These are phyloP conservation scores for Lophius piscatorius DNA, from an alignment of 2,113 vertebrate species.

Conservation along the genomic window DNA sequence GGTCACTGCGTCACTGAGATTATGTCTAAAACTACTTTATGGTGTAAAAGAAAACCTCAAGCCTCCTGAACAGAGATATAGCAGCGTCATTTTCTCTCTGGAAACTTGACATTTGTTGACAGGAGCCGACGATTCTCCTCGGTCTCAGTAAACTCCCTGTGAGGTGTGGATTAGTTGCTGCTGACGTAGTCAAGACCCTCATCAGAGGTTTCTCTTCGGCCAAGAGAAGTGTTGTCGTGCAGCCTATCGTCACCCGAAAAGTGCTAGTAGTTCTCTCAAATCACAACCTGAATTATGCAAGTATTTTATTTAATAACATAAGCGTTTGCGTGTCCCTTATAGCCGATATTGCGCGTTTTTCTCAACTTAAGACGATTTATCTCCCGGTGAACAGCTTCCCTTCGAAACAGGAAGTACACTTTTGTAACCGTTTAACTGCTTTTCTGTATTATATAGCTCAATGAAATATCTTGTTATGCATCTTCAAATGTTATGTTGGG, in stretches of 20 bases:
- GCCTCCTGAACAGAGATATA: slow-evolving; percentile 71
- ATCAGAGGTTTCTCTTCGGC: neutral
- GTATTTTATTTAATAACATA: no score
- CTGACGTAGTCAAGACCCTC: slow-evolving; percentile 10
- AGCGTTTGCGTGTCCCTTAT: neutral
- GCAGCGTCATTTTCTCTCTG: slow-evolving; percentile 75
- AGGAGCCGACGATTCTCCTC: neutral
- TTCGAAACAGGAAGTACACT: no score
- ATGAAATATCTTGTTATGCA: fast-evolving
- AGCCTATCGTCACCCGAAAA: neutral
- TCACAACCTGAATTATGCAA: neutral
- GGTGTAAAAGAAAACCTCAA: slow-evolving; percentile 69
- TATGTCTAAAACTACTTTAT: slow-evolving; percentile 23
- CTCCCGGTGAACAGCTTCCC: no score
- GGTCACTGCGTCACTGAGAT: slow-evolving; percentile 21
- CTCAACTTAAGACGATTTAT: neutral
- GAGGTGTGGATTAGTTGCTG: neutral
- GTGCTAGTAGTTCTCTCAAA: neutral
- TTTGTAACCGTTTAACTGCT: no score
- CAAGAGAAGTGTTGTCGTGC: neutral
- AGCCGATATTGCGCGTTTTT: neutral
- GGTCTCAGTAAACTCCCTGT: neutral
- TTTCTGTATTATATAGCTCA: neutral
- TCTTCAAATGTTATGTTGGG: neutral
- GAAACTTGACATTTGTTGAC: slow-evolving; percentile 67